Conservation (phyloP, 92 coral and sea anemone genomes). For the Heteractis magnifica region DNA sequence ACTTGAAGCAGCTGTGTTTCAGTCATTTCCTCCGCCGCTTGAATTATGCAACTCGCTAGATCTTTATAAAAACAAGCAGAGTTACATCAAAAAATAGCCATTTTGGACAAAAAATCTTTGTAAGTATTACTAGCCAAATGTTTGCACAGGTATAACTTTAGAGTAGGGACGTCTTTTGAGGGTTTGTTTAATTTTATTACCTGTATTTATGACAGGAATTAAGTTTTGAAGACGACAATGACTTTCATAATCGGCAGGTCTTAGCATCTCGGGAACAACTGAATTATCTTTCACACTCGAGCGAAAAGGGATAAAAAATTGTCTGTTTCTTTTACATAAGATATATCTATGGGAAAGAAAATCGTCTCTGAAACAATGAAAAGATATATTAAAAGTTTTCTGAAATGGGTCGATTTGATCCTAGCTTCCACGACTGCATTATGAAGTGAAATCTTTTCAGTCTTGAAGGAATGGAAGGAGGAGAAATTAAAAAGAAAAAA, state of each 20-base stretch:
- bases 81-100: neutral
- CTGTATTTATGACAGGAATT: neutral
- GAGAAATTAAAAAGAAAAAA: no score
- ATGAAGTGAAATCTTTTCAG: no score
- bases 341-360: no score
- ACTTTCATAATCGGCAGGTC: neutral
- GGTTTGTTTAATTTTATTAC: neutral
- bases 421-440: no score
- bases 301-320: no score
- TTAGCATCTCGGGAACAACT: no score
- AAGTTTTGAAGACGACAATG: neutral
- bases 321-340: neutral
- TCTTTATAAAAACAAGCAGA: neutral
- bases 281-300: neutral
- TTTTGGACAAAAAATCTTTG: neutral
- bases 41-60: neutral
- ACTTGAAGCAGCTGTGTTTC: neutral
- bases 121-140: neutral
- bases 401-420: no score
- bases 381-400: no score
- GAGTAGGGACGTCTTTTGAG: neutral
- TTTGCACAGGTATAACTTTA: neutral
- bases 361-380: no score
- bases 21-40: neutral
- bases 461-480: no score